phyloP scores from a whole-genome alignment of 2,888 invertebrate genomes.

The Exocentrus adspersus region DNA sequence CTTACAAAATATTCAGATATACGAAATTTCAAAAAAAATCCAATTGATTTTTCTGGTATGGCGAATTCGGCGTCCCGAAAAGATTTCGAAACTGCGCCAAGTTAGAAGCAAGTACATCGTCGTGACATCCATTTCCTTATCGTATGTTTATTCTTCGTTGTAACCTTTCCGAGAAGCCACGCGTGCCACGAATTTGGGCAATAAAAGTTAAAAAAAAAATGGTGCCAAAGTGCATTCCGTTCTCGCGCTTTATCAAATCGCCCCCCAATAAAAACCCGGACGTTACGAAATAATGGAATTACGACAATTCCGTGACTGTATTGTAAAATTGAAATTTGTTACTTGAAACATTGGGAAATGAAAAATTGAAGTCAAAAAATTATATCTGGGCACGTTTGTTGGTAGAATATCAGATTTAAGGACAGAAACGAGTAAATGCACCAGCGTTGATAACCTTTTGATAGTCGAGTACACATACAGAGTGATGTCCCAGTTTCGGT shows the following conservation, averaged over 20 bases:
- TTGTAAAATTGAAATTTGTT: too few relatives aligned
- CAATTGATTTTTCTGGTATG: too few relatives aligned
- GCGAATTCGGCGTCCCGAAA: too few relatives aligned
- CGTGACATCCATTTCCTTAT: not conserved
- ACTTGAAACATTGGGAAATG: too few relatives aligned
- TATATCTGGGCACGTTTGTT: too few relatives aligned
- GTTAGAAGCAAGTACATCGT: not conserved
- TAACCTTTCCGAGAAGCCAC: not conserved
- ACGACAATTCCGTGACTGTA: not conserved
- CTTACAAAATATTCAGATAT: too few relatives aligned
- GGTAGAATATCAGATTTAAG: too few relatives aligned
- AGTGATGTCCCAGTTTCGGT: not conserved
- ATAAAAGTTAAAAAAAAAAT: not conserved
- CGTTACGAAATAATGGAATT: not conserved
- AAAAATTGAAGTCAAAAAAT: too few relatives aligned
- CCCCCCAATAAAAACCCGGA: not conserved
- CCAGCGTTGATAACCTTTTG: conserved; percentile 1
- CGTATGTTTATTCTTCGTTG: not conserved
- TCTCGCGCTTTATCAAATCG: not conserved
- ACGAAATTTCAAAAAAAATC: too few relatives aligned
- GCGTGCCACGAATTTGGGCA: not conserved
- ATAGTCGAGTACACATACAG: not conserved
- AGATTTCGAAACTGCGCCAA: too few relatives aligned
- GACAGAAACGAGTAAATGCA: not conserved
- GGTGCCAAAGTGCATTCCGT: not conserved